Percentiles rank a stretch among this genome's conserved stretches.
Conservation (phyloP, 2,797 vertebrate species). For the Cyclura pinguis region DNA sequence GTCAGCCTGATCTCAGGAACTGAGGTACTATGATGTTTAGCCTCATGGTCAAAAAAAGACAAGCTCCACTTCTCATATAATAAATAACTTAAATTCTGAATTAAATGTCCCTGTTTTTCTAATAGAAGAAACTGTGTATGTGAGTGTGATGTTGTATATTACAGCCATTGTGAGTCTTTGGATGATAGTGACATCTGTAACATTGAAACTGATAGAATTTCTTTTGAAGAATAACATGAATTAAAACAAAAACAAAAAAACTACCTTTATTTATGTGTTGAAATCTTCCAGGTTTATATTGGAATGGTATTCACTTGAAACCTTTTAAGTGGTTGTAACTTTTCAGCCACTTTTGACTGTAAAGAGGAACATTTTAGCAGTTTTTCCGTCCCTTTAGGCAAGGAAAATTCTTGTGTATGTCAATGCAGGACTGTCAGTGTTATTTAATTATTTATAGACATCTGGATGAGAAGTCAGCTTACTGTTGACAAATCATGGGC, state of each 20-base stretch:
- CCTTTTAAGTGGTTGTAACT: not conserved
- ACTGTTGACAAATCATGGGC: slow-evolving; percentile 8
- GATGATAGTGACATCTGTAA: not conserved
- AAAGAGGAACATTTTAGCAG: not conserved
- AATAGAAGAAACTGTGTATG: not conserved
- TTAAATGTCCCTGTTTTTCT: not conserved
- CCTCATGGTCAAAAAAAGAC: not conserved
- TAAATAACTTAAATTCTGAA: not conserved
- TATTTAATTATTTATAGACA: slow-evolving; percentile 34
- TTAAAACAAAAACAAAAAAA: not conserved
- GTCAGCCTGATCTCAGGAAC: not conserved
- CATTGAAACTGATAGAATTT: not conserved
- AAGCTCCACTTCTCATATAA: not conserved
- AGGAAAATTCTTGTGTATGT: slow-evolving; percentile 14
- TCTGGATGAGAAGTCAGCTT: slow-evolving; percentile 1
- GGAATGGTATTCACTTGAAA: not conserved
- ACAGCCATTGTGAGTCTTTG: not conserved
- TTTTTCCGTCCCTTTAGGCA: slow-evolving; percentile 16
- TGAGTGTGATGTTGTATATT: not conserved
- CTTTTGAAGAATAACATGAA: not conserved
- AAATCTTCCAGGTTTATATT: not conserved
- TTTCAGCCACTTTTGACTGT: not conserved
- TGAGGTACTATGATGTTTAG: not conserved
- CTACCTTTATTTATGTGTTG: not conserved
- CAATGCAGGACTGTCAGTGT: slow-evolving; percentile 2